Conservation (phyloP, 2,797 vertebrate genomes). For the Coranthus polyacanthus region DNA sequence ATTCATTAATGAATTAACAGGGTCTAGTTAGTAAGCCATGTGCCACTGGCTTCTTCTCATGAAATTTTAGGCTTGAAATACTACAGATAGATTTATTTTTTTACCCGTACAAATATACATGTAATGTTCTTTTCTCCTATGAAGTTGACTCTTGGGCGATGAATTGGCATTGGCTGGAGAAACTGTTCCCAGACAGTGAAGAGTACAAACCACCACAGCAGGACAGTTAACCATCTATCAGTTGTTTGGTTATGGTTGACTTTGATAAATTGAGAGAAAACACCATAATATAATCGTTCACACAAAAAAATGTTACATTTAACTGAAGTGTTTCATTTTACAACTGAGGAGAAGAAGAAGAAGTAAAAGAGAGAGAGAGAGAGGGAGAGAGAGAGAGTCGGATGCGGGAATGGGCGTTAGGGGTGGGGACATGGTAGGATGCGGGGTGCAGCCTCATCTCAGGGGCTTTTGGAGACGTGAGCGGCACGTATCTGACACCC, state of each 20-base stretch:
- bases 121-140: not conserved
- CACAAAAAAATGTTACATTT: no score
- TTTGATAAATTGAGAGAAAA: no score
- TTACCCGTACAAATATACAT: not conserved
- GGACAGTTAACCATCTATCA: no score
- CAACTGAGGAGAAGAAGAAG: not conserved
- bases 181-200: not conserved
- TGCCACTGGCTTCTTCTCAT: not conserved
- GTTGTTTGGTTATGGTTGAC: no score
- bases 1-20: not conserved
- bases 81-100: not conserved
- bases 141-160: not conserved
- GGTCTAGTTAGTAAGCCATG: not conserved
- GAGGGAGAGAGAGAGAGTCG: not conserved
- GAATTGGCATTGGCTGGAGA: not conserved
- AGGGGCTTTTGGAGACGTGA: constrained; percentile 80
- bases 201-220: not conserved
- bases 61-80: not conserved
- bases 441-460: constrained; percentile 41
- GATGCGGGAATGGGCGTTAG: constrained; percentile 10
- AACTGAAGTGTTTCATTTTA: no score
- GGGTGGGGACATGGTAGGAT: constrained; percentile 19
- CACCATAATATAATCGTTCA: no score
- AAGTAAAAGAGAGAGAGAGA: not conserved
- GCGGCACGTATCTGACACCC: constrained; percentile 79